phyloP scores from a whole-genome alignment of 92 coral and sea anemone species.

The Epizoanthus fatuus region DNA sequence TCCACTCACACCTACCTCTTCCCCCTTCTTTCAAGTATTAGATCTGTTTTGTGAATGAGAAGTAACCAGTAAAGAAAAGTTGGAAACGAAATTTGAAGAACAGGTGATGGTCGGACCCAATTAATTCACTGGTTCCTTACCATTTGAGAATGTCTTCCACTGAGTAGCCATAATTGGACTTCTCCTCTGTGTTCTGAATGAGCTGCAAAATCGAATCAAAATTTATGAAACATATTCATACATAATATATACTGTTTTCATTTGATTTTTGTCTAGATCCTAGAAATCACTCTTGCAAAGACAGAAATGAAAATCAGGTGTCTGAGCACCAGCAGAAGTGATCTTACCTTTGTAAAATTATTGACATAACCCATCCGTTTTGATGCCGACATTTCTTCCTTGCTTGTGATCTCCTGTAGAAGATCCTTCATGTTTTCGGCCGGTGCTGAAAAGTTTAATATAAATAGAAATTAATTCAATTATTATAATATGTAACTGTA shows the following conservation, averaged over 20 bases:
- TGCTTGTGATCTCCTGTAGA: slow-evolving; percentile 85
- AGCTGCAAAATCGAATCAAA: slow-evolving; percentile 65
- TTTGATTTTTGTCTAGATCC: neutral
- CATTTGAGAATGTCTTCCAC: slow-evolving; percentile 92
- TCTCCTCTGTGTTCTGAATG: slow-evolving; percentile 88
- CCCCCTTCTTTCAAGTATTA: no score
- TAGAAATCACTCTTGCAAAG: no score
- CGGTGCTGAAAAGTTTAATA: slow-evolving; percentile 68
- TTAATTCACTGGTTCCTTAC: slow-evolving; percentile 35
- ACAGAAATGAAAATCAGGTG: no score
- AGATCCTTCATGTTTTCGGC: slow-evolving; percentile 97
- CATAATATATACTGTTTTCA: neutral
- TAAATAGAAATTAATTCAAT: no score
- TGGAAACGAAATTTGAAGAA: no score
- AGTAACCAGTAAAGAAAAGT: no score
- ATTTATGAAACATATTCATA: neutral
- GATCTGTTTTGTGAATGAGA: no score
- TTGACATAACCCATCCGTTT: slow-evolving; percentile 97
- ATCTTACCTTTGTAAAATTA: slow-evolving; percentile 92
- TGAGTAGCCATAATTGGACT: slow-evolving; percentile 86
- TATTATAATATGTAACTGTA: no score
- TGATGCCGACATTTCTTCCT: slow-evolving; percentile 81
- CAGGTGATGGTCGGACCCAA: no score
- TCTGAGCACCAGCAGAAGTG: no score
- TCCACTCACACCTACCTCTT: no score